phyloP scores from a whole-genome alignment of 2,113 vertebrate genomes.

The Calyptommatus sinebrachiatus region DNA sequence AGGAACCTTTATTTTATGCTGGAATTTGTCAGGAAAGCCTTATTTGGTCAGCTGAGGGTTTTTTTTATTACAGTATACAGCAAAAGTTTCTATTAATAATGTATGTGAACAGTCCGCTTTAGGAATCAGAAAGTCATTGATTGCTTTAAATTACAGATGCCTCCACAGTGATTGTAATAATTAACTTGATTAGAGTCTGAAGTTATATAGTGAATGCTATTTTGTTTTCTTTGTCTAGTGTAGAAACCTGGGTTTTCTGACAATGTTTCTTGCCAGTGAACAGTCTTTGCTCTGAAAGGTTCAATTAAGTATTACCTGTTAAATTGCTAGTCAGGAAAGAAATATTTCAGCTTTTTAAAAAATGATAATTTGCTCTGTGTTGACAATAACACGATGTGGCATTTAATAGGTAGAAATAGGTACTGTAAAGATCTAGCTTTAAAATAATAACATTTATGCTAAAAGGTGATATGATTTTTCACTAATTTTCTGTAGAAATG shows the following conservation, averaged over 20 bases:
- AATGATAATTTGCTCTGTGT: neutral
- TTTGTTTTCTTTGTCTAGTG: constrained; percentile 31
- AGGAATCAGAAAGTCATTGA: constrained; percentile 41
- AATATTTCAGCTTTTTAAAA: neutral
- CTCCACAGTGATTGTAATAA: constrained; percentile 42
- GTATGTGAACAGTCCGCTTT: constrained; percentile 40
- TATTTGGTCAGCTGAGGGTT: neutral
- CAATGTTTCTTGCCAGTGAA: neutral
- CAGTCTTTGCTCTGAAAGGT: constrained; percentile 11
- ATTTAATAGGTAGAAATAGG: neutral
- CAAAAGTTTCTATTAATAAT: constrained; percentile 46
- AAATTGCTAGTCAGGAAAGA: constrained; percentile 28
- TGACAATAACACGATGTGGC: neutral
- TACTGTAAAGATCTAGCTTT: neutral
- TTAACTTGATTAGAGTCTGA: constrained; percentile 59
- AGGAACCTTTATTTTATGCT: no score
- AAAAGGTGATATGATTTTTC: neutral
- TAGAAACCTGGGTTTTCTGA: constrained; percentile 24
- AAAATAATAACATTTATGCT: neutral
- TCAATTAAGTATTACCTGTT: constrained; percentile 10
- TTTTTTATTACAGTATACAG: constrained; percentile 16
- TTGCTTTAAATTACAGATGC: constrained; percentile 57
- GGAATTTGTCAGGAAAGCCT: neutral
- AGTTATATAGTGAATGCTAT: constrained; percentile 52
- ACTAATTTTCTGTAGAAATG: neutral